Conservation (phyloP, 2,113 vertebrate genomes). For the Monarcha castaneiventris region DNA sequence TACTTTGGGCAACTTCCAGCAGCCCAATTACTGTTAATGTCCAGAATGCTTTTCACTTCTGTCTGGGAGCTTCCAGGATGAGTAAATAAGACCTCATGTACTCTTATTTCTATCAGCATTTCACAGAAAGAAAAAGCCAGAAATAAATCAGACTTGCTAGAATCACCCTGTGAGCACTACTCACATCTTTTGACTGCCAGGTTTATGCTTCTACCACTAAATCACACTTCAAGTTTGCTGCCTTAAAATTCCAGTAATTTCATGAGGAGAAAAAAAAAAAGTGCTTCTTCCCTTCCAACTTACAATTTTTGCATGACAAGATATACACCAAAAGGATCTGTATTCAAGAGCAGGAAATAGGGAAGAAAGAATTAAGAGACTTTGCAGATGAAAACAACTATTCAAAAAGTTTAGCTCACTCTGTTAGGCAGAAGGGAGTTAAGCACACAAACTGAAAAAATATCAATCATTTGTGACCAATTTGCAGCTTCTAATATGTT, state of each 20-base stretch:
- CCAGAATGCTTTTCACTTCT: background rate
- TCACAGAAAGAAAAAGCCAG: background rate
- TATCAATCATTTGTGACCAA: background rate
- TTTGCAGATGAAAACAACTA: background rate
- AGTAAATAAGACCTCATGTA: background rate
- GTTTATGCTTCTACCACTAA: background rate
- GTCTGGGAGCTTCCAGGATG: background rate
- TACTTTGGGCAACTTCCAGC: conserved; percentile 43
- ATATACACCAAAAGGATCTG: background rate
- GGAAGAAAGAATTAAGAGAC: background rate
- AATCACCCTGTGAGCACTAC: background rate
- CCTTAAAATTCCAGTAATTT: background rate
- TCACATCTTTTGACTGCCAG: background rate
- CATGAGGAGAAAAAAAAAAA: background rate
- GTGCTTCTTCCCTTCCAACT: background rate
- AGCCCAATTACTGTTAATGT: conserved; percentile 34
- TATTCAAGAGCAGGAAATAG: background rate
- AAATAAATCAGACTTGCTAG: background rate
- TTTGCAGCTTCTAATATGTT: background rate
- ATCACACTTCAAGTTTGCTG: background rate
- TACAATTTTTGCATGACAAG: background rate
- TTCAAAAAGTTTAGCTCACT: background rate
- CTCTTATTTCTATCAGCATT: background rate
- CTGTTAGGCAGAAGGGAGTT: background rate
- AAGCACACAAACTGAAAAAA: background rate